Evolutionary conservation across 2,113 vertebrate genomes (phyloP).

Genomic region (Dromaius novaehollandiae): DNA sequence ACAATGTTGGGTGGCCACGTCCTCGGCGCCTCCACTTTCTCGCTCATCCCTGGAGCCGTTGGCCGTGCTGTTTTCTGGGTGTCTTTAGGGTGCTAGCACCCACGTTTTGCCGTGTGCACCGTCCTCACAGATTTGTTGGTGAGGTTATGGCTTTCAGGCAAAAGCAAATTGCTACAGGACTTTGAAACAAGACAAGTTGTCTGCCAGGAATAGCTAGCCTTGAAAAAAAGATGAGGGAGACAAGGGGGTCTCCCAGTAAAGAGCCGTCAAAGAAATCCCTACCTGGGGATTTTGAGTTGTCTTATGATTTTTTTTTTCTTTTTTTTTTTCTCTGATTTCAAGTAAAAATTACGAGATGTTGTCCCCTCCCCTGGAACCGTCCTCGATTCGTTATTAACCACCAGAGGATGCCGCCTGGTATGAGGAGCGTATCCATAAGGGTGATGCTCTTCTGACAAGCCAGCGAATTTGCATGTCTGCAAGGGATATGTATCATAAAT

Average conservation of each 20-base stretch:
- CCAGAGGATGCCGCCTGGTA: not conserved
- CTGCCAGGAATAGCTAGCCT: not conserved
- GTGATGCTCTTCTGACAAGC: slow-evolving; percentile 27
- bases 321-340: not conserved
- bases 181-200: not conserved
- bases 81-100: not conserved
- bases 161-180: not conserved
- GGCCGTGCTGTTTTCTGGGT: not conserved
- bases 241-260: not conserved
- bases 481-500: slow-evolving; percentile 45
- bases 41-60: not conserved
- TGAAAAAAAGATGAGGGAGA: not conserved
- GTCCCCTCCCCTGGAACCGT: slow-evolving; percentile 4
- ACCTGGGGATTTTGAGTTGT: not conserved
- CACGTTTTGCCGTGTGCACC: not conserved
- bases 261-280: not conserved
- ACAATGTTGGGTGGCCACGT: no score
- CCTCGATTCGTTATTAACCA: slow-evolving; percentile 8
- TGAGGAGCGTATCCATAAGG: slow-evolving; percentile 5
- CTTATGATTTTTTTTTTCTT: no score
- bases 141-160: not conserved
- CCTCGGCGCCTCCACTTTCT: not conserved
- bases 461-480: slow-evolving; percentile 48
- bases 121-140: not conserved
- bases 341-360: slow-evolving; percentile 20